Evolutionary conservation across 1,140 invertebrate species (phyloP).

Genomic region (Centruroides vittatus): DNA sequence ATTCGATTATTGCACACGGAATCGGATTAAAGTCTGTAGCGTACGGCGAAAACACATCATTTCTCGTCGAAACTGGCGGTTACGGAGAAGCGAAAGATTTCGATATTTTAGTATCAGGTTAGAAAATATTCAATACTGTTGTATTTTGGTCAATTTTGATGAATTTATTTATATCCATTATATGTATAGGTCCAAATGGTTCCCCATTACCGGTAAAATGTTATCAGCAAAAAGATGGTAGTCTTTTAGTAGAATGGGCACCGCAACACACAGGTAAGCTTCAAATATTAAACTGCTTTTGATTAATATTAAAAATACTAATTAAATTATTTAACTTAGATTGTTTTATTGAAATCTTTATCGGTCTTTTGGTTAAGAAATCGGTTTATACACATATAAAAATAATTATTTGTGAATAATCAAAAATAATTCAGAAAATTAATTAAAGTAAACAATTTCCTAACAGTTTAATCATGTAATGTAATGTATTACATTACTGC

Average conservation of each 20-base stretch:
- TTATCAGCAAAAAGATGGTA: conserved; percentile 89
- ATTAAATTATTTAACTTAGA: not conserved
- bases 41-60: conserved; percentile 61
- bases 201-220: conserved; percentile 75
- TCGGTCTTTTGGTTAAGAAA: not conserved
- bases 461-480: too few relatives aligned
- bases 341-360: not conserved
- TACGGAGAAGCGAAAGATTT: conserved; percentile 64
- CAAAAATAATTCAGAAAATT: too few relatives aligned
- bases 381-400: not conserved
- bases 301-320: not conserved
- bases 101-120: conserved; percentile 64
- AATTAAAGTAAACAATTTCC: too few relatives aligned
- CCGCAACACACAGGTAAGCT: conserved; percentile 40
- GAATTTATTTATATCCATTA: too few relatives aligned
- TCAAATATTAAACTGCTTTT: not conserved
- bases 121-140: not conserved
- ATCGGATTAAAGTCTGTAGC: conserved; percentile 66
- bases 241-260: conserved; percentile 80
- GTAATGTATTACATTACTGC: too few relatives aligned
- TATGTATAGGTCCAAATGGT: conserved; percentile 52
- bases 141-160: too few relatives aligned
- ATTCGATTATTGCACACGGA: conserved; percentile 61
- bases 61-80: conserved; percentile 75
- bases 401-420: not conserved